Base-by-base conservation (phyloP, 2,113 vertebrate genomes). In the Macrotis lagotis region DNA sequence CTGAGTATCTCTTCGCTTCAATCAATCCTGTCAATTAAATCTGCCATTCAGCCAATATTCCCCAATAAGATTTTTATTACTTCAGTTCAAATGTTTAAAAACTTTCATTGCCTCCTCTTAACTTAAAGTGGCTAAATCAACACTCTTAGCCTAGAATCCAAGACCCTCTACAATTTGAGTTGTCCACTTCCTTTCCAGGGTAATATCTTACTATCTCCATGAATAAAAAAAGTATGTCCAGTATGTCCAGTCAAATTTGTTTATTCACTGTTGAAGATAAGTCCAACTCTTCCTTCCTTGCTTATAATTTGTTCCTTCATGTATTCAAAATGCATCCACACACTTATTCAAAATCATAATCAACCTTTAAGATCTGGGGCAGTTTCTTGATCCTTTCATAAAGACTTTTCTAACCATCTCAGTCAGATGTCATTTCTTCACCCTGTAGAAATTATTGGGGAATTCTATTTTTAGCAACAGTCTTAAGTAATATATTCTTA, bases 401-500 rank as follows among this genome's bases (percentile, higher is more conserved):
- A 94, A 90, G 51, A 92, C 3, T 31, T 94, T 14, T 51, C 91
- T 91, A 66, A 2, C n/a, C 66, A 83, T 24, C 59, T 28, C 31
- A 89, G 37, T 10, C 50, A 91, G 50, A 97, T 49, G n/a, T 52
- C 14, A 89, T 91, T 48, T 44, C 28, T 91, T 26, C 37, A 95
- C 89, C 44, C 51, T 93, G 48, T 89, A 89, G 28, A 14, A 26
- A 53, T 93, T 74, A 88, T 92, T 94, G 2, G 50, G 88, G n/a
- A 88, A 88, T 53, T 49, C 25, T 44, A 90, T 55, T 93, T 51
- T 28, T 25, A 47, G 22, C 44, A 91, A 44, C 24, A 50, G 31
- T 6, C 89, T 88, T 48, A 19, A 49, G 37, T 47, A 9, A 48
- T 90, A 11, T 90, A n/a, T 88, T 53, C 48, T 59, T 90, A 91